These are phyloP conservation scores for Fragum sueziense DNA, from an alignment of 2,888 invertebrate genomes.

Conservation along the genomic window DNA sequence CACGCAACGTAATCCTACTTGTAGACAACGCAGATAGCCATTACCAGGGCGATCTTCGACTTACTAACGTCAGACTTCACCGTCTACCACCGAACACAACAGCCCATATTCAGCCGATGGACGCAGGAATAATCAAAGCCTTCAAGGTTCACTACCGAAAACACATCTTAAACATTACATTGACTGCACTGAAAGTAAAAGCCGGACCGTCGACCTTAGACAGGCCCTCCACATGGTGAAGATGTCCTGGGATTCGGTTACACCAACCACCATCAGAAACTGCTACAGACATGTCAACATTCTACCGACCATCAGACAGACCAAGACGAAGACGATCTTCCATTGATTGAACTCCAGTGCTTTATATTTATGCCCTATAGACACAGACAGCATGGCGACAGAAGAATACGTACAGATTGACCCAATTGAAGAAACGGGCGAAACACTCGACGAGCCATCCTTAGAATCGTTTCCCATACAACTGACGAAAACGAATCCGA, in stretches of 20 bases:
- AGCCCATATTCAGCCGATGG: background rate
- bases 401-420: constrained; percentile 12
- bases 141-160: constrained; percentile 40
- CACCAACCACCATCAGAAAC: constrained; percentile 34
- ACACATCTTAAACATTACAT: constrained; percentile 30
- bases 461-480: background rate
- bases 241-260: constrained; percentile 41
- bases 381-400: background rate
- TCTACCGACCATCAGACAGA: background rate
- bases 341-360: constrained; percentile 6
- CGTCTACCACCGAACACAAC: constrained; percentile 57
- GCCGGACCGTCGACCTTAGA: constrained; percentile 36
- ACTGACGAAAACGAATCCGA: background rate
- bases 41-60: constrained; percentile 5
- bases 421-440: background rate
- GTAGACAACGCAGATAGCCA: constrained; percentile 56
- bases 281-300: constrained; percentile 30
- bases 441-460: background rate
- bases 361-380: background rate
- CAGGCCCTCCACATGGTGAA: constrained; percentile 46
- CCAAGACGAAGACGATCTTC: background rate
- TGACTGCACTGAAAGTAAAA: constrained; percentile 32
- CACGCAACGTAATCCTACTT: constrained; percentile 27
- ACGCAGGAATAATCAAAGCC: background rate
- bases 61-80: constrained; percentile 10